phyloP scores from a whole-genome alignment of 1,140 invertebrate species.

The Microplitis mediator region DNA sequence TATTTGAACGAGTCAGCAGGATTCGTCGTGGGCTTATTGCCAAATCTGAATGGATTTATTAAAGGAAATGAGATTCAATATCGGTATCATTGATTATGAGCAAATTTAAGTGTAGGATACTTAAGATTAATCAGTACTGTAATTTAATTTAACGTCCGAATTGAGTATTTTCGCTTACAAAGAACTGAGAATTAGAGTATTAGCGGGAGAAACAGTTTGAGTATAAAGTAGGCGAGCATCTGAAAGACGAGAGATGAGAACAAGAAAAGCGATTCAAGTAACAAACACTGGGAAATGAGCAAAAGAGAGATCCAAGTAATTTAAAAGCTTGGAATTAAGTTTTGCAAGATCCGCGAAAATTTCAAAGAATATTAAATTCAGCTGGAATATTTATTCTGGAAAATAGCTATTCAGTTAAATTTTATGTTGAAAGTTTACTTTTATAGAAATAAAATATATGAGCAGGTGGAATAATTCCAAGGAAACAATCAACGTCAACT shows the following conservation, averaged over 20 bases:
- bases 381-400: neutral
- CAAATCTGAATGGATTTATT: too few relatives aligned
- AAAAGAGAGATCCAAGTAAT: conserved; percentile 31
- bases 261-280: neutral
- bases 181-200: conserved; percentile 38
- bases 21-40: too few relatives aligned
- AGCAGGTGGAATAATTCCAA: too few relatives aligned
- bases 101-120: conserved; percentile 40
- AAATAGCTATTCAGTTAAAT: too few relatives aligned
- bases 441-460: too few relatives aligned
- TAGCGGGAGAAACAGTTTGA: neutral
- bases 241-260: neutral
- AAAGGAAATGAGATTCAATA: too few relatives aligned
- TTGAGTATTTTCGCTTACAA: conserved; percentile 62
- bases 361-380: conserved; percentile 24
- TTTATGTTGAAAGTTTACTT: too few relatives aligned
- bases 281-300: neutral
- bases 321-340: conserved; percentile 59
- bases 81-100: neutral
- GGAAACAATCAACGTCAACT: too few relatives aligned
- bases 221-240: conserved; percentile 7
- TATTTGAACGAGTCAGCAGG: too few relatives aligned
- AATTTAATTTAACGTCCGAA: conserved; percentile 61
- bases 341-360: conserved; percentile 61
- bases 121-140: conserved; percentile 59